Evolutionary conservation across 2,797 vertebrate species (phyloP), one percentile per base, ranked within the genome.

Genomic region (Cyprinella venusta): DNA sequence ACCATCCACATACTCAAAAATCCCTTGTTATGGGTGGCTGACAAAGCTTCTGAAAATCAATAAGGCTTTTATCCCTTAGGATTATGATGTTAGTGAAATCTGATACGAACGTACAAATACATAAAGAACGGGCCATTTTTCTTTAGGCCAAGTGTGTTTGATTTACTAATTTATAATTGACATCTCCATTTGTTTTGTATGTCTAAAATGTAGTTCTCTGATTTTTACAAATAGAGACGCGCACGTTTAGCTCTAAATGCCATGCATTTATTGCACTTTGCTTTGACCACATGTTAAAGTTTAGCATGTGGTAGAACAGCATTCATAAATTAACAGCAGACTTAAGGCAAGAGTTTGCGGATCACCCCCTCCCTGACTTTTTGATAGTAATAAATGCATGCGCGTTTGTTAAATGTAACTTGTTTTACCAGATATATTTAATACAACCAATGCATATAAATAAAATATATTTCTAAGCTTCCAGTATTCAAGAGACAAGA

Each of bases 41-140:
- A 19, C 21, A 74, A 38, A 38, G 70, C 48, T 52, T 40, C 56
- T 52, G 6, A 65, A 81, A 74, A 65, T 72, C 69, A 52, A 54
- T 64, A 26, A 74, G 26, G 45, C 59, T 71, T 74, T 79, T 81
- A 81, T 50, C 56, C 16, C 12, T 36, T 26, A 15, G 16, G 45
- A 26, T 50, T 64, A 52, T 26, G 69, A 54, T 65, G 6, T 54
- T 30, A 30, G 7, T 42, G 50, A 70, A 42, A 80, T 59, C 5
- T 38, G 48, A 68, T 54, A 67, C 13, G 61, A 21, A 48, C n/a
- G 24, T 18, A 40, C 5, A 61, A 77, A 77, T 64, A 30, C 70
- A 72, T 36, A 56, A 74, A 70, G n/a, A 61, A 56, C 12, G 2
- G 71, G 5, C 5, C 30, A 16, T 61, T 42, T 42, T 16, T 76